phyloP scores from a whole-genome alignment of 2,113 vertebrate genomes.

The Takifugu bimaculatus region DNA sequence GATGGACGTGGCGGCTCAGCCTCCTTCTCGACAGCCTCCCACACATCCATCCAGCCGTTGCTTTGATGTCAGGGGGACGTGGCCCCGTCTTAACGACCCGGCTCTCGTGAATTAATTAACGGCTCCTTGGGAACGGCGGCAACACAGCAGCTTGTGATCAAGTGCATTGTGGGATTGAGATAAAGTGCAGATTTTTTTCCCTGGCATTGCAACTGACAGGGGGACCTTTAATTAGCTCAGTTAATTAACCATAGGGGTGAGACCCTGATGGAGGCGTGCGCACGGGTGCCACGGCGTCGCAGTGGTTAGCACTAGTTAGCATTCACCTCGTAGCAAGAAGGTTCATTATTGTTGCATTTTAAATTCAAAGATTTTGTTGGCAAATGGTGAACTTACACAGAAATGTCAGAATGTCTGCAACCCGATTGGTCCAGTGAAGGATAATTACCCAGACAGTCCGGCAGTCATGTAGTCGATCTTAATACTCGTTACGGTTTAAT shows the following conservation, averaged over 20 bases:
- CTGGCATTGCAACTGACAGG: constrained; percentile 64
- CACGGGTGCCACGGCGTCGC: background rate
- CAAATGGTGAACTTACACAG: background rate
- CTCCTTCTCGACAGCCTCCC: constrained; percentile 21
- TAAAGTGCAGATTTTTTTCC: constrained; percentile 59
- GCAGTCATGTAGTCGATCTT: background rate
- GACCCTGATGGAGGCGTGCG: background rate
- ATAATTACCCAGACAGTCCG: background rate
- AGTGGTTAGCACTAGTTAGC: background rate
- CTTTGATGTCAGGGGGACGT: constrained; percentile 50
- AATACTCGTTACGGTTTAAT: background rate
- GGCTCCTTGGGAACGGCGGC: constrained; percentile 49
- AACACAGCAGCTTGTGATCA: constrained; percentile 67
- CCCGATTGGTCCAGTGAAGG: background rate
- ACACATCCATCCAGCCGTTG: constrained; percentile 5
- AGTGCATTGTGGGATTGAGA: constrained; percentile 67
- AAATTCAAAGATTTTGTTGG: background rate
- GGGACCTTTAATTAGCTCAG: constrained; percentile 67
- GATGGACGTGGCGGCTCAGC: constrained; percentile 21
- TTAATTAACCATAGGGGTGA: constrained; percentile 61
- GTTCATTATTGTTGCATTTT: background rate
- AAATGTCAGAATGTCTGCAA: constrained; percentile 7
- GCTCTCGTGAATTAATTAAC: constrained; percentile 64
- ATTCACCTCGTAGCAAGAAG: background rate
- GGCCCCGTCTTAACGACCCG: constrained; percentile 40